Evolutionary conservation across 2,797 vertebrate species (phyloP).

Genomic region (Falco columbarius): DNA sequence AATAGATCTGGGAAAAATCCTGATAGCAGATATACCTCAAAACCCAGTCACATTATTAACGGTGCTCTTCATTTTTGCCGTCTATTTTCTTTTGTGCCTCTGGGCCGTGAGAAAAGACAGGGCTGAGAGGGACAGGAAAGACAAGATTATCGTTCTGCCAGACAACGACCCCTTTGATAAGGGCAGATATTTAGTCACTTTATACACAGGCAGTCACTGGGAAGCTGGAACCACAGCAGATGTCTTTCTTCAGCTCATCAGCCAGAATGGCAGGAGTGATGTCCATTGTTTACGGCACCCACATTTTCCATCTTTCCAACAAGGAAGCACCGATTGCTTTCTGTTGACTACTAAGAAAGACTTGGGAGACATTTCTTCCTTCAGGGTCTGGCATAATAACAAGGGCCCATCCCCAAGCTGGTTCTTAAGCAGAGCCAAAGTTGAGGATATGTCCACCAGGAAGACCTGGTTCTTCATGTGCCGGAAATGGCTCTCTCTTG

Average conservation of each 20-base stretch:
- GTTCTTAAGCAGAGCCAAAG: constrained; percentile 77
- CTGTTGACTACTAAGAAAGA: constrained; percentile 61
- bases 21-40: constrained; percentile 3
- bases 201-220: constrained; percentile 75
- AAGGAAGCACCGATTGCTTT: constrained; percentile 67
- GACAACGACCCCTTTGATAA: constrained; percentile 76
- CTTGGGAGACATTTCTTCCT: constrained; percentile 68
- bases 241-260: constrained; percentile 71
- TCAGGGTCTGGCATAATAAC: constrained; percentile 74
- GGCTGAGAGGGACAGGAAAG: constrained; percentile 38
- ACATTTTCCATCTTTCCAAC: constrained; percentile 8
- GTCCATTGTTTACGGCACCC: constrained; percentile 69
- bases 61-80: constrained; percentile 27
- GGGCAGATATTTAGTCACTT: constrained; percentile 67
- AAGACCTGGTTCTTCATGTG: constrained; percentile 77
- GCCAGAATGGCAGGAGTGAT: background rate
- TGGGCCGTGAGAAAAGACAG: constrained; percentile 71
- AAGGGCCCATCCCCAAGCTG: constrained; percentile 54
- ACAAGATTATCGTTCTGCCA: constrained; percentile 46
- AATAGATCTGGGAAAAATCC: constrained; percentile 33
- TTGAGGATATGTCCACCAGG: constrained; percentile 64
- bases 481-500: constrained; percentile 69
- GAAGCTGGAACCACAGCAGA: constrained; percentile 68
- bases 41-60: constrained; percentile 67
- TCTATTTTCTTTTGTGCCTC: constrained; percentile 53